Conservation (phyloP, 2,113 vertebrate species). For the Pelodiscus sinensis region DNA sequence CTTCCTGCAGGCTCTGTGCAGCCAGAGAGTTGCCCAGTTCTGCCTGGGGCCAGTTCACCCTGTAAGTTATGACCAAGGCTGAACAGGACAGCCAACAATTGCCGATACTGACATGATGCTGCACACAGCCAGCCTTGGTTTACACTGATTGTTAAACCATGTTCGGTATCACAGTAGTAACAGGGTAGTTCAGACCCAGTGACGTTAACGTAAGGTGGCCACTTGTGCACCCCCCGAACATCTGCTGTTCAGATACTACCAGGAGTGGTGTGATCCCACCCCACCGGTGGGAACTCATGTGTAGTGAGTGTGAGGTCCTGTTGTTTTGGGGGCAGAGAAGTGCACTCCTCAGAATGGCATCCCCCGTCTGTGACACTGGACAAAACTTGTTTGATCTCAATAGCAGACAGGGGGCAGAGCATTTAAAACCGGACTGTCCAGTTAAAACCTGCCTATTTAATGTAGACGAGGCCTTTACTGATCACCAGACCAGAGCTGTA, state of each 20-base stretch:
- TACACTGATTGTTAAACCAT: background rate
- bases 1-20: background rate
- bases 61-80: background rate
- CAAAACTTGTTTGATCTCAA: background rate
- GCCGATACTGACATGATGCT: background rate
- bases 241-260: background rate
- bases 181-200: background rate
- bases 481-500: background rate
- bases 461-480: background rate
- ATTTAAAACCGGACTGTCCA: background rate
- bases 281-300: background rate
- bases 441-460: background rate
- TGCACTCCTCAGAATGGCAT: too few species aligned
- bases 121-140: background rate
- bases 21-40: background rate
- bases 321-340: too few species aligned
- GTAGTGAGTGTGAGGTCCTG: background rate
- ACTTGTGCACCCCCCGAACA: background rate
- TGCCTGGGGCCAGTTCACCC: background rate
- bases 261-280: background rate
- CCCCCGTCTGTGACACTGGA: too few species aligned
- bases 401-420: background rate
- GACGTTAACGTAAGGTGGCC: background rate
- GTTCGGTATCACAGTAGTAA: background rate
- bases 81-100: background rate